phyloP scores from a whole-genome alignment of 2,797 vertebrate species.

The Adelosebastes latens region DNA sequence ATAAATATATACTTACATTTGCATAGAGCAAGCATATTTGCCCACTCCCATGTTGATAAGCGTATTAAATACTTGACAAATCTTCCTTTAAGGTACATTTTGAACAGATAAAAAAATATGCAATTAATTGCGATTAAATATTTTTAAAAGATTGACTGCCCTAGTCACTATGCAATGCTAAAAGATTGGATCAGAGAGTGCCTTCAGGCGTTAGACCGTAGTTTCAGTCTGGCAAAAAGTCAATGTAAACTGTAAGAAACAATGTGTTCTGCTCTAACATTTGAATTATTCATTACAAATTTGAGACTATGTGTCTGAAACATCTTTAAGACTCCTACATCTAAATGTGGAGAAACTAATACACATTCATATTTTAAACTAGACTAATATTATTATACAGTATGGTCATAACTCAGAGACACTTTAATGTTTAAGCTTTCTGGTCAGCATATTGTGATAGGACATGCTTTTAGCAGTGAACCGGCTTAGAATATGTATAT shows the following conservation, averaged over 20 bases:
- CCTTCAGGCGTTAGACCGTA: not conserved
- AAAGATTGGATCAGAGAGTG: not conserved
- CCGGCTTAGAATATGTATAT: not conserved
- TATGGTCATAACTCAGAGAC: not conserved
- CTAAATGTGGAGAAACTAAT: too few species aligned
- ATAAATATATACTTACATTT: too few species aligned
- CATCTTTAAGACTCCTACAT: too few species aligned
- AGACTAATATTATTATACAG: too few species aligned
- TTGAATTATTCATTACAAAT: not conserved
- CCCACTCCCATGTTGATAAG: too few species aligned
- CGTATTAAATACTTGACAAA: too few species aligned
- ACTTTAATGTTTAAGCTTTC: not conserved
- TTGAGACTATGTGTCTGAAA: not conserved
- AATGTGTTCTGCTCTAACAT: not conserved
- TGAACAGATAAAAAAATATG: not conserved
- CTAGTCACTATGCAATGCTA: not conserved
- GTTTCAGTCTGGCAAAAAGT: not conserved
- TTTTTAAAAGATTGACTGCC: too few species aligned
- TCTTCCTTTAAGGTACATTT: too few species aligned
- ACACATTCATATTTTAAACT: too few species aligned
- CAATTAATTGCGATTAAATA: accelerated
- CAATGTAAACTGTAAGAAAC: not conserved
- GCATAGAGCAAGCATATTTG: too few species aligned
- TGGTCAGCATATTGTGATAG: not conserved
- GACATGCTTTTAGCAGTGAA: not conserved